Base-by-base conservation (phyloP, 1,140 invertebrate species). In the Lucilia cuprina region DNA sequence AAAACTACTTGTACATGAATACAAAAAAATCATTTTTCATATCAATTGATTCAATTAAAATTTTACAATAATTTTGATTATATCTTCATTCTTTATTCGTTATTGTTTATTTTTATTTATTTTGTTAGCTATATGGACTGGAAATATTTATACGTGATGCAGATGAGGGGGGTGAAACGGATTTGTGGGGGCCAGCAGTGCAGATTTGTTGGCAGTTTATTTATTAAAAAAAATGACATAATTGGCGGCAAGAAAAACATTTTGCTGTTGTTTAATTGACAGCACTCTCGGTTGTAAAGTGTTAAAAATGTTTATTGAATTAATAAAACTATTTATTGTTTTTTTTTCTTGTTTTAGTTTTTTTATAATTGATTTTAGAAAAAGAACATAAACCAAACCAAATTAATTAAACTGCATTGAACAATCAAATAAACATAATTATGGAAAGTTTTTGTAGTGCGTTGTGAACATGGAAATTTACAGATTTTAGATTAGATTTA, bases 41-140 rank as follows among this genome's bases (percentile, higher is more conserved):
- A 49, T 80, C 77, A 49, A 80, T 80, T 80, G 77, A 80, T 80
- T 80, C 41, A 49, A 80, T 80, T 80, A 80, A 80, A 80, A 80
- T 78, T 78, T 19, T 80, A 70, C 41, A 80, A 25, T 50, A 80
- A 41, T 41, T 80, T 49, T 80, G 77, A 80, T 78, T 78, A n/a
- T 10, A 78, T 78, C 35, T 41, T 47, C 35, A 35, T 2, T 34
- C 74, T 17, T 47, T 17, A 47, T 30, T 75, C 8, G 10, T 34
- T 75, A 10, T 80, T 12, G 41, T 25, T 50, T 49, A 47, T 47
- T 80, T 80, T 21, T 47, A 14, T 78, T 78, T 41, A 78, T n/a
- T 60, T 60, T 7, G 55, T 60, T 60, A 7, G 1, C 2, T 60
- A 7, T 60, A 4, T 60, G 17, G 7, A 60, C 7, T 17, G n/a